These are phyloP conservation scores for Malacoctenus gilli DNA, from an alignment of 2,797 vertebrate genomes.

Conservation along the genomic window DNA sequence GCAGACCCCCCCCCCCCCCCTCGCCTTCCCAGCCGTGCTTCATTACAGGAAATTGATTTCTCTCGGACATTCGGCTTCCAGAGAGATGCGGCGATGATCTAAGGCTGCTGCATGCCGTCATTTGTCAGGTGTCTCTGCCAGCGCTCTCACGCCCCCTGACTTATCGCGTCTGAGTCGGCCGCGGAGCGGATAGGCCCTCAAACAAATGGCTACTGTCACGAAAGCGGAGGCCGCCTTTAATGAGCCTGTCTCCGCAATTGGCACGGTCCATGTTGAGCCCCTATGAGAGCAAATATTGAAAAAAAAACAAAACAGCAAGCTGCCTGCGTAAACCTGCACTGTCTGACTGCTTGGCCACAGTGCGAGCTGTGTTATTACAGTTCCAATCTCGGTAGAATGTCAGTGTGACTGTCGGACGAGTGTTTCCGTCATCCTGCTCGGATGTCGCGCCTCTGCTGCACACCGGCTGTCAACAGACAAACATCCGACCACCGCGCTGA, in stretches of 20 bases:
- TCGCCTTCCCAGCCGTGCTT: slow-evolving; percentile 18
- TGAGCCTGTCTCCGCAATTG: slow-evolving; percentile 59
- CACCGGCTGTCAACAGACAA: slow-evolving; percentile 19
- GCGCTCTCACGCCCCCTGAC: slow-evolving; percentile 34
- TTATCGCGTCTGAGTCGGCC: slow-evolving; percentile 47
- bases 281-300: not conserved
- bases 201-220: slow-evolving; percentile 63
- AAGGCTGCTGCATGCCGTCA: slow-evolving; percentile 46
- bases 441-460: slow-evolving; percentile 1
- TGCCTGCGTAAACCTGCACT: slow-evolving; percentile 10
- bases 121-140: slow-evolving; percentile 58
- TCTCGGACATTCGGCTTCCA: slow-evolving; percentile 47
- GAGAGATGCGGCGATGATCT: slow-evolving; percentile 29
- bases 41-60: slow-evolving; percentile 58
- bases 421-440: too few species aligned
- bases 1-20: slow-evolving; percentile 25
- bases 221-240: slow-evolving; percentile 60
- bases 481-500: not conserved
- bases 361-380: not conserved
- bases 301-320: slow-evolving; percentile 3
- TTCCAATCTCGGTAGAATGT: not conserved
- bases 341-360: slow-evolving; percentile 15
- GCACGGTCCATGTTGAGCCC: slow-evolving; percentile 38
- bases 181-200: slow-evolving; percentile 55
- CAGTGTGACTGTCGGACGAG: not conserved